Percentiles rank a stretch among this genome's conserved stretches.
Conservation (phyloP, 2,888 invertebrate species). For the Hyppa rectilinea region DNA sequence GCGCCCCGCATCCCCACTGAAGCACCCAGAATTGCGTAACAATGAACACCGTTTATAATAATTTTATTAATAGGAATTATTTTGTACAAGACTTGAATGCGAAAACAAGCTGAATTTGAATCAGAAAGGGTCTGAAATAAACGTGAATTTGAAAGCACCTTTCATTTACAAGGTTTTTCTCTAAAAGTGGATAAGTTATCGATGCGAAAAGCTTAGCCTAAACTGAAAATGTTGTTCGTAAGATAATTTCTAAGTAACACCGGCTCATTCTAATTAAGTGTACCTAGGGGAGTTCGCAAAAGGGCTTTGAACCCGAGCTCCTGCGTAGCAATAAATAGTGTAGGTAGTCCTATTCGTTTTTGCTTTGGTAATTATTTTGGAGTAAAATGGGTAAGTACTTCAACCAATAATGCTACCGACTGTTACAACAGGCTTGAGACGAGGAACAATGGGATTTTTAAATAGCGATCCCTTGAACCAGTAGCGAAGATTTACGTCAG, state of each 20-base stretch:
- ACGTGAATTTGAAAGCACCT: conserved; percentile 19
- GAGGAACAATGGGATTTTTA: conserved; percentile 37
- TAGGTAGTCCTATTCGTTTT: conserved; percentile 40
- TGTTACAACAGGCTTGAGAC: conserved; percentile 28
- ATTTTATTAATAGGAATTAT: conserved; percentile 76
- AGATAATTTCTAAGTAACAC: conserved; percentile 56
- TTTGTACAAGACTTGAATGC: conserved; percentile 66
- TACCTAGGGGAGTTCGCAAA: conserved; percentile 52
- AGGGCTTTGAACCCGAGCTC: conserved; percentile 59
- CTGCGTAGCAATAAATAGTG: conserved; percentile 48
- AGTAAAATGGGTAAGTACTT: conserved; percentile 44
- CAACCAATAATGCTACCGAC: conserved; percentile 30
- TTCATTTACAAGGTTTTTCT: conserved; percentile 20
- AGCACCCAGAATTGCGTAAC: conserved; percentile 83
- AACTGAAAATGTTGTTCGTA: conserved; percentile 38
- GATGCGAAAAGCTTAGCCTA: conserved; percentile 31
- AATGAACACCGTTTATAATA: conserved; percentile 84
- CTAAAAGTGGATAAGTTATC: conserved; percentile 41
- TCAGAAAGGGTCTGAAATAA: conserved; percentile 40
- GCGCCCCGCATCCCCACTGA: conserved; percentile 75
- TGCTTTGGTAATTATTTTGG: conserved; percentile 54
- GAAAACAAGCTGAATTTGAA: conserved; percentile 43
- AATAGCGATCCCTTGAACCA: not conserved
- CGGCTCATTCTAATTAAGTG: conserved; percentile 61
- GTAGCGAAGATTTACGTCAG: not conserved